Evolutionary conservation across 2,113 vertebrate species (phyloP), one percentile per base, ranked within the genome.

Genomic region (Brachirus orientalis): DNA sequence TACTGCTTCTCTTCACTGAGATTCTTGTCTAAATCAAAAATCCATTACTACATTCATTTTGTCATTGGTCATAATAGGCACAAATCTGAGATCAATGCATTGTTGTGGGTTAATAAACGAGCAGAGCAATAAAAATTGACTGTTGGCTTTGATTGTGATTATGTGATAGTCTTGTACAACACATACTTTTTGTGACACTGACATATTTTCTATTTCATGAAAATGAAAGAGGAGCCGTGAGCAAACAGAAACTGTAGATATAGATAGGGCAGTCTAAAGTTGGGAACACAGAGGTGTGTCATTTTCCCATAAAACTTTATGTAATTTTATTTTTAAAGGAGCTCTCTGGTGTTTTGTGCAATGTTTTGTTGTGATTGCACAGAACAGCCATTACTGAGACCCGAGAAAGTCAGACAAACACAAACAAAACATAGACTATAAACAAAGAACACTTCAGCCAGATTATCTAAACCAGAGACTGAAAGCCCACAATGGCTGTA

Each of bases 11-110:
- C 55, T 62, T 72, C 79, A 45, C 8, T 41, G 45, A 71, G 66
- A 52, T 73, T 53, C 65, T 18, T 38, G 69, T 50, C 48, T 84
- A 81, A 86, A 82, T 86, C 74, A 80, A 82, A 84, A 86, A 86
- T 86, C 77, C 63, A 81, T 84, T 77, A 75, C 75, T 63, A 72
- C 61, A 77, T 83, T 82, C 45, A 72, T 73, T 75, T 75, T 81
- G 61, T 69, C 79, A 82, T 80, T 12, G 9, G 65, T 79, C 65
- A 73, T 80, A 72, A 82, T 64, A 52, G 48, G 44, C 45, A 40
- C 64, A 72, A 80, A 86, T 77, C 67, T 73, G 70, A 65, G 72
- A 83, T 83, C 82, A 59, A 78, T 83, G 65, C 38, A 45, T 81
- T 51, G 22, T 16, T 5, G 63, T 7, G 16, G 60, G 71, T 75